Evolutionary conservation across 2,888 invertebrate genomes (phyloP), one percentile per base, ranked within the genome.

Genomic region (Lypha dubia): DNA sequence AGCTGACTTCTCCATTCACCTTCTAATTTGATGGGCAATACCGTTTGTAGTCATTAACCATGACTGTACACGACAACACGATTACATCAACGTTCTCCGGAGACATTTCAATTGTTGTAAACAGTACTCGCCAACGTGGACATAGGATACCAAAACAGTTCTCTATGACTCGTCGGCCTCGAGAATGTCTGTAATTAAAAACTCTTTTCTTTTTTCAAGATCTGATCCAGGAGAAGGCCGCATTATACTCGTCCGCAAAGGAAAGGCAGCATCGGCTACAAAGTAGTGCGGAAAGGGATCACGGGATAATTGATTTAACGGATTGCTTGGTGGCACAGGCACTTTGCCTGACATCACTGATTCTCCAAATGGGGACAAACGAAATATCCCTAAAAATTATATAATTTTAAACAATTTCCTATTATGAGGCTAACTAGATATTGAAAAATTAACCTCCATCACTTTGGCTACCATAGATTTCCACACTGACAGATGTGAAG

Each of bases 281-380:
- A 28, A 28, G 28, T 28, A 28, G 28, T 28, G 28, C 28, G 44
- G 65, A 28, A 65, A 65, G 3, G 32, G 1, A 28, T 28, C 28
- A 17, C 3, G 9, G 17, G 11, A 46, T 13, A 4, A 5, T 8
- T 1, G 6, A 49, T 32, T 46, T 32, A 65, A 46, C 1, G 28
- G 46, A 28, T 65, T 65, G 15, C 7, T 65, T 65, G 65, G 65
- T 49, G 65, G 65, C 6, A 65, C 65, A 11, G 65, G 46, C 17
- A 65, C 65, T 46, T 46, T 65, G 11, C 65, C 65, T 20, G 65
- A 28, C 11, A 53, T 53, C 6, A 65, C 32, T 6, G 65, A 65
- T 46, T 65, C 46, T 4, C 65, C 65, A 63, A 63, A 63, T 44
- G 63, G n/a, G 22, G 63, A 63, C n/a, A 63, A 24, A 24, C 63